phyloP scores from a whole-genome alignment of 92 coral and sea anemone species.

The Palythoa caribaeorum region DNA sequence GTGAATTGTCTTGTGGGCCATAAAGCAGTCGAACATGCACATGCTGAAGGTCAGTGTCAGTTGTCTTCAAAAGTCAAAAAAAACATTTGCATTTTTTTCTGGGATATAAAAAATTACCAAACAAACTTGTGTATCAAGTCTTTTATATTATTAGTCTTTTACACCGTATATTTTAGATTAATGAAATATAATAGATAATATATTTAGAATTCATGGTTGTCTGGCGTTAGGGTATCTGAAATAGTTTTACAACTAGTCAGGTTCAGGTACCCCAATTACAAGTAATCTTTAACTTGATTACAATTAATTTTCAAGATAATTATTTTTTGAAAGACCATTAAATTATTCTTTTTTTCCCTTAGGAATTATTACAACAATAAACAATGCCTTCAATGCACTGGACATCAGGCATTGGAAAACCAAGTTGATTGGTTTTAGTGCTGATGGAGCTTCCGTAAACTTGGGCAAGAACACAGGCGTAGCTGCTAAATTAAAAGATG shows the following conservation, averaged over 20 bases:
- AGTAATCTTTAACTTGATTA: constrained; percentile 1
- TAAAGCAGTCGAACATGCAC: constrained; percentile 55
- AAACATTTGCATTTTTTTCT: background rate
- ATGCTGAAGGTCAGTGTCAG: constrained; percentile 53
- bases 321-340: constrained; percentile 5
- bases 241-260: background rate
- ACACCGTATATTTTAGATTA: background rate
- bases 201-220: background rate
- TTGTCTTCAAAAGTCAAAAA: background rate
- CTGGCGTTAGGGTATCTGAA: background rate
- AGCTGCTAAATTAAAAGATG: constrained; percentile 3
- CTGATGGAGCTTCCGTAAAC: constrained; percentile 7
- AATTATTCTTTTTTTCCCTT: background rate
- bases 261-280: background rate
- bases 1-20: constrained; percentile 65
- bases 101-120: background rate
- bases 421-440: background rate
- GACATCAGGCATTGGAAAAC: constrained; percentile 2
- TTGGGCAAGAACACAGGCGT: constrained; percentile 1
- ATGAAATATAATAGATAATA: background rate
- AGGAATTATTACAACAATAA: background rate
- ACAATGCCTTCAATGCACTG: constrained; percentile 2
- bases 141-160: background rate
- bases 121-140: background rate
- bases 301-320: constrained; percentile 1